These are phyloP conservation scores for Caenorhabditis auriculariae DNA, from an alignment of 2,888 invertebrate genomes.

Conservation along the genomic window DNA sequence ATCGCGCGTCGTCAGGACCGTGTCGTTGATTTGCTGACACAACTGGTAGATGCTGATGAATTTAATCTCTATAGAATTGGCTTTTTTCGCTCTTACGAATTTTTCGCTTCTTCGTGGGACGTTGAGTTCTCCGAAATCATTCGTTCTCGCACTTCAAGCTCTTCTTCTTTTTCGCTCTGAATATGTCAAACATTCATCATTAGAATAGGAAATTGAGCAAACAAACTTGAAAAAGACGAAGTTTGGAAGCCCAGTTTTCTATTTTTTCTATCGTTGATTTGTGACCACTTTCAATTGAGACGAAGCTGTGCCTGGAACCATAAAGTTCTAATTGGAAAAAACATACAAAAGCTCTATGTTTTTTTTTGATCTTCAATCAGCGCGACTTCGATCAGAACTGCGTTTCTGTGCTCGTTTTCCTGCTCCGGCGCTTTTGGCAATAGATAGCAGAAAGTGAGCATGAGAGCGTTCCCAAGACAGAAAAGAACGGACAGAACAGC, in stretches of 20 bases:
- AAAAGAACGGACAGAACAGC: no score
- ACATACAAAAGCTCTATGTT: no score
- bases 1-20: constrained; percentile 71
- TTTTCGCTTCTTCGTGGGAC: constrained; percentile 69
- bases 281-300: constrained; percentile 78
- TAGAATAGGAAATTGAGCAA: background rate
- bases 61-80: constrained; percentile 63
- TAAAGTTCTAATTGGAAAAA: background rate
- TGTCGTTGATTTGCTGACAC: constrained; percentile 74
- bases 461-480: no score
- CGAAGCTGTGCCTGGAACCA: constrained; percentile 71
- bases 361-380: no score
- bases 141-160: constrained; percentile 72
- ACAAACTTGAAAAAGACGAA: constrained; percentile 58
- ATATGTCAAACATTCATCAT: constrained; percentile 44
- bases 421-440: no score
- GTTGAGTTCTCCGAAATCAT: constrained; percentile 74
- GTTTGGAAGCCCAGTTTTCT: constrained; percentile 72
- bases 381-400: no score
- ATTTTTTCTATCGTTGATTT: constrained; percentile 74
- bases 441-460: no score
- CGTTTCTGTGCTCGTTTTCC: no score
- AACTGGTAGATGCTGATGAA: constrained; percentile 73
- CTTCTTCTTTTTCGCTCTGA: constrained; percentile 74
- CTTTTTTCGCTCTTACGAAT: constrained; percentile 2